These are phyloP conservation scores for Lutjanus campechanus DNA, from an alignment of 2,797 vertebrate species.

Conservation along the genomic window DNA sequence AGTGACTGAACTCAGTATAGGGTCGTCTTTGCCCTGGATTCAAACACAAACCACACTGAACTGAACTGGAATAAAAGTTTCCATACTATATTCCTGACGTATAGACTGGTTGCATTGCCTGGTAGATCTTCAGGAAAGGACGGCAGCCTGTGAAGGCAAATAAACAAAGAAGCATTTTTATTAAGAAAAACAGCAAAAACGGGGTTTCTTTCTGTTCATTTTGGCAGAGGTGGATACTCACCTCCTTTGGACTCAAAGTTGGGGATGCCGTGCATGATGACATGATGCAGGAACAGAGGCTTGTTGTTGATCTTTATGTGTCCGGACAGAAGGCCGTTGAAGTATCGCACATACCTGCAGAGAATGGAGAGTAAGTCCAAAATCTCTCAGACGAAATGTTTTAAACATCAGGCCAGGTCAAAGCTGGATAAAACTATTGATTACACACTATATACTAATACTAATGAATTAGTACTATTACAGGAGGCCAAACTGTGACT, in stretches of 20 bases:
- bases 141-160: conserved; percentile 88
- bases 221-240: conserved; percentile 57
- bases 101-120: conserved; percentile 97
- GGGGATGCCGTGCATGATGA: conserved; percentile 98
- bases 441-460: neutral
- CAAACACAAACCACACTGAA: conserved; percentile 27
- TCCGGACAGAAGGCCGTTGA: conserved; percentile 95
- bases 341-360: conserved; percentile 94
- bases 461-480: neutral
- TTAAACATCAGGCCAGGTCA: neutral
- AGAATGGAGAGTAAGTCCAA: neutral
- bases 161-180: too few relatives aligned
- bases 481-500: too few relatives aligned
- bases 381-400: neutral
- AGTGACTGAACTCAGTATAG: neutral
- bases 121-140: conserved; percentile 98
- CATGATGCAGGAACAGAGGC: conserved; percentile 95
- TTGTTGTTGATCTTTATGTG: conserved; percentile 99
- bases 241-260: conserved; percentile 98
- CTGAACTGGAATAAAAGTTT: conserved; percentile 23
- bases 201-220: fast-evolving
- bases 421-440: neutral
- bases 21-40: neutral
- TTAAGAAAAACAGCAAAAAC: neutral
- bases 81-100: conserved; percentile 97